A percentile compares a stretch with the other conserved stretches of the same genome.
Evolutionary conservation across 2,797 vertebrate species (phyloP).

Genomic region (Meriones psammophilus): DNA sequence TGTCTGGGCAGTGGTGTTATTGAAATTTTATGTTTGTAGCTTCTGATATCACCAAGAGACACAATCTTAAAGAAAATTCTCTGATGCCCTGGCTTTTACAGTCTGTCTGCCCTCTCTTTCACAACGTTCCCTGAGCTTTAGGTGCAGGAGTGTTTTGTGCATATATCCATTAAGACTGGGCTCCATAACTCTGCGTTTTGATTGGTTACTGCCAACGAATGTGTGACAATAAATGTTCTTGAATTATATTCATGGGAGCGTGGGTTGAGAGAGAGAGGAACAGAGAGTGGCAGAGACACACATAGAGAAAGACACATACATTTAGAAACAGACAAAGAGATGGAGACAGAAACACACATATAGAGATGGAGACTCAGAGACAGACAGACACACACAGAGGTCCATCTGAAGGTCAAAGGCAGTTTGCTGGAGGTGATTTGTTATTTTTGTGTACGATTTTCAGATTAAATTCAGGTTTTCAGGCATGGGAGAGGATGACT

Average conservation of each 20-base stretch:
- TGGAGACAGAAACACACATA: background rate
- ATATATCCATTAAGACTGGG: background rate
- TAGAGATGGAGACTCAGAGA: background rate
- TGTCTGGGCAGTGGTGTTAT: no score
- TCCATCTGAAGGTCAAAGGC: background rate
- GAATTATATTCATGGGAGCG: no score
- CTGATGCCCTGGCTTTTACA: no score
- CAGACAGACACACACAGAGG: background rate
- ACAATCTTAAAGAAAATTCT: background rate
- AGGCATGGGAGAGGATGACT: background rate
- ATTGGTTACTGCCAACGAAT: background rate
- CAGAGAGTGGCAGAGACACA: background rate
- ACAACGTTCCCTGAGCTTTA: background rate
- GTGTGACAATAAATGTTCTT: background rate
- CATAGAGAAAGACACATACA: background rate
- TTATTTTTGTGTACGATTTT: background rate
- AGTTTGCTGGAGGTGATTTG: background rate
- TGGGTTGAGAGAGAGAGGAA: no score
- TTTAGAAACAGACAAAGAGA: no score
- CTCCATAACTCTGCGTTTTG: background rate
- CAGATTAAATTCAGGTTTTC: background rate
- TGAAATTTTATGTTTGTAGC: background rate
- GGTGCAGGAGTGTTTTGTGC: background rate
- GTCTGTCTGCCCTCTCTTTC: no score
- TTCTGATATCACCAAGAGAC: background rate